Evolutionary conservation across 2,113 vertebrate genomes (phyloP), one percentile per base, ranked within the genome.

Genomic region (Sylvia atricapilla): DNA sequence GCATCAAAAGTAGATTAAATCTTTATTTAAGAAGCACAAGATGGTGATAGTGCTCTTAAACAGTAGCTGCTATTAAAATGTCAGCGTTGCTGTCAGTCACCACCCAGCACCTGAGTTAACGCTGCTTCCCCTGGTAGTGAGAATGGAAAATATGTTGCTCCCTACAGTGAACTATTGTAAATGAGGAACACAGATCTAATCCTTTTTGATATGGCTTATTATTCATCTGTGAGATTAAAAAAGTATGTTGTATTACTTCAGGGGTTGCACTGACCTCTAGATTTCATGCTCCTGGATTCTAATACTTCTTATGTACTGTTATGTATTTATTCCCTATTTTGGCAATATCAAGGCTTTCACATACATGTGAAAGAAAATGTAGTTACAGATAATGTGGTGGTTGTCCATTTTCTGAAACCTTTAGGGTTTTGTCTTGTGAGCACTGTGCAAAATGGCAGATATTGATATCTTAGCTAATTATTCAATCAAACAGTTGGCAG

Each of bases 401-500:
- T 84, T 97, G 66, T 75, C 67, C 80, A 46, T 95, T 93, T 94
- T 83, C 59, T 74, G 39, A 64, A 76, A 55, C 88, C 87, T 76
- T 60, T 7, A 89, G 59, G 70, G 63, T 53, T 93, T 92, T 92
- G 74, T 89, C 89, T 87, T 63, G 59, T 88, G 24, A 92, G n/a
- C 31, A 23, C 58, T 92, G 49, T 95, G 39, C 77, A 94, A 81
- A 95, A 93, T 94, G 82, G 80, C 79, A 93, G 78, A 56, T 90
- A 87, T 62, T 84, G 87, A 50, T 94, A 96, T 91, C 89, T 96
- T 91, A 92, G 95, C 95, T 97, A 96, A 98, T 96, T 97, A 97
- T 89, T 97, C 95, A 96, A 39, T 97, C 96, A 96, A 93, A 72
- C 50, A 75, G 95, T 96, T 97, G 97, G 93, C 97, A 95, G 93